Conservation (phyloP, 1,140 invertebrate genomes). For the Acyrthosiphon pisum region DNA sequence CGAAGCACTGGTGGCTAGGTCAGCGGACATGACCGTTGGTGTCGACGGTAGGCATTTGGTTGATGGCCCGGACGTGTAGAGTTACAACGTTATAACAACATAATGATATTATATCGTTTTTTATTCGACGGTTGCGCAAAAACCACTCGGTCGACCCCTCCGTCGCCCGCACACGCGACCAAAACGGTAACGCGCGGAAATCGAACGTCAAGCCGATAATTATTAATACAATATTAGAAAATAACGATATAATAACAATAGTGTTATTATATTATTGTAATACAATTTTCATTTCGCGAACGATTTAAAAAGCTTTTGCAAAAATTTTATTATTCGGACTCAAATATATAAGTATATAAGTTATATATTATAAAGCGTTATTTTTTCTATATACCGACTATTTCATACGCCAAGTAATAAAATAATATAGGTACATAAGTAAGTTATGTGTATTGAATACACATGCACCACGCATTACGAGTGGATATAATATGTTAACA, state of each 20-base stretch:
- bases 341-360: background rate
- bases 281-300: background rate
- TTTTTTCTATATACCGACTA: constrained; percentile 21
- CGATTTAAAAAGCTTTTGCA: constrained; percentile 35
- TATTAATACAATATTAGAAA: background rate
- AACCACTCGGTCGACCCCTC: background rate
- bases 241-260: background rate
- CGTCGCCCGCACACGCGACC: background rate
- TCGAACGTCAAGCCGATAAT: background rate
- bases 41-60: background rate
- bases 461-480: background rate
- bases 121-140: background rate
- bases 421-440: background rate
- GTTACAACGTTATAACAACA: background rate
- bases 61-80: background rate
- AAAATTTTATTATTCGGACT: constrained; percentile 9
- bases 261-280: background rate
- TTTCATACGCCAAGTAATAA: background rate
- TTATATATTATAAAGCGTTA: constrained; percentile 29
- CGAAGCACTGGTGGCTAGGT: constrained; percentile 43
- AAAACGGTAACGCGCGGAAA: background rate
- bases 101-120: background rate
- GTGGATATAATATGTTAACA: background rate
- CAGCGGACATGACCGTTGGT: constrained; percentile 15
- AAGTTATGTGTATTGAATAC: too few species aligned